These are phyloP conservation scores for Incurvaria masculella DNA, from an alignment of 2,888 invertebrate species.

Conservation along the genomic window DNA sequence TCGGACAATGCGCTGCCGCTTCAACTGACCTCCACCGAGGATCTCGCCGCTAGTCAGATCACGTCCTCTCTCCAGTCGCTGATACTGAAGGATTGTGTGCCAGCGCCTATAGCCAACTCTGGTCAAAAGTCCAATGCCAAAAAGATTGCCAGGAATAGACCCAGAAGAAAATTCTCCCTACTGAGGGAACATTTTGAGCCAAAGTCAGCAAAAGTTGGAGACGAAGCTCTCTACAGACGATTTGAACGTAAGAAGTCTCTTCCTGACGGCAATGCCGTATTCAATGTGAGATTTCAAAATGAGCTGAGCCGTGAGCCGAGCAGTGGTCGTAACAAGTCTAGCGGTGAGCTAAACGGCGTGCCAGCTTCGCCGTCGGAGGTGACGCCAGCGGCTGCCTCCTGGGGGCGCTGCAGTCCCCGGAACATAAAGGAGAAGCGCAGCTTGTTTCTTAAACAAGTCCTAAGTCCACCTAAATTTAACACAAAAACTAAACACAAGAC, in stretches of 20 bases:
- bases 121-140: conserved; percentile 38
- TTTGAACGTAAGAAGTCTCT: conserved; percentile 27
- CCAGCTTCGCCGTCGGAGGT: conserved; percentile 15
- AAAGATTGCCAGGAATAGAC: conserved; percentile 38
- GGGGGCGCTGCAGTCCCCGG: conserved; percentile 17
- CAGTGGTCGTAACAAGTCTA: too few relatives aligned
- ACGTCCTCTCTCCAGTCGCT: conserved; percentile 45
- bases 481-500: conserved; percentile 42
- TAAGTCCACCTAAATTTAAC: conserved; percentile 56
- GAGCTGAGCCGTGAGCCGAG: conserved; percentile 21
- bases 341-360: conserved; percentile 8
- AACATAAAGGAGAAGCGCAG: conserved; percentile 51
- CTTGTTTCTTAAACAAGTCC: conserved; percentile 56
- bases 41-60: conserved; percentile 34
- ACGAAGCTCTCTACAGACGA: conserved; percentile 41
- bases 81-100: conserved; percentile 37
- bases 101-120: conserved; percentile 23
- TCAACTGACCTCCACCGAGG: conserved; percentile 30
- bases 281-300: conserved; percentile 18
- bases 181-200: conserved; percentile 58
- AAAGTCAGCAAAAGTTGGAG: conserved; percentile 36
- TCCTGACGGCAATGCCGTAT: background rate
- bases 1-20: conserved; percentile 34
- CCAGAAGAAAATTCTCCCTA: conserved; percentile 57
- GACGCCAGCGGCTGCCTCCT: conserved; percentile 13